These are phyloP conservation scores for Phlogophora meticulosa DNA, from an alignment of 2,888 invertebrate species.

Conservation along the genomic window DNA sequence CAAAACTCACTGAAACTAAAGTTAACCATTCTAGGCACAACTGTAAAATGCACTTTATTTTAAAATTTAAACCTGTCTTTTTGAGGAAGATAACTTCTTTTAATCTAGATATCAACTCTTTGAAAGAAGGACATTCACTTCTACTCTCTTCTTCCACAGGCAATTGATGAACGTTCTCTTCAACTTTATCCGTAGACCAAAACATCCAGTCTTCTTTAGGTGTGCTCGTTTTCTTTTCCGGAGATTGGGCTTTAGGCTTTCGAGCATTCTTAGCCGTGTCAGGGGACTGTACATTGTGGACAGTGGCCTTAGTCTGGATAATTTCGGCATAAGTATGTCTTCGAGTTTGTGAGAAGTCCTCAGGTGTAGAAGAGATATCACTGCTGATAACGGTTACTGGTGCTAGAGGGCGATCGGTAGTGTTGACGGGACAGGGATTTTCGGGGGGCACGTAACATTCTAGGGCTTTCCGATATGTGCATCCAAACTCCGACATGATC, in stretches of 20 bases:
- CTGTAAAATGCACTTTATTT: background rate
- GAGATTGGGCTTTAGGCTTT: background rate
- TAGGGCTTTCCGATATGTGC: conserved; percentile 14
- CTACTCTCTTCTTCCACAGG: background rate
- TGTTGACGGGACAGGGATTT: background rate
- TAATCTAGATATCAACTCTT: background rate
- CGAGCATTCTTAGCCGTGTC: background rate
- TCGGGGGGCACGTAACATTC: conserved; percentile 10
- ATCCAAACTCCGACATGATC: conserved; percentile 19
- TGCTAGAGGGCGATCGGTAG: background rate
- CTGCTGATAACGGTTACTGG: background rate
- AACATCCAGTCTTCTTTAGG: background rate
- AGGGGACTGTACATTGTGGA: background rate
- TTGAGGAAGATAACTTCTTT: conserved; percentile 8
- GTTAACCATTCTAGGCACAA: conserved; percentile 10
- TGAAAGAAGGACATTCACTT: background rate
- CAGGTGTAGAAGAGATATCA: background rate
- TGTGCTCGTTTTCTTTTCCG: background rate
- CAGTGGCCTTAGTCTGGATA: background rate
- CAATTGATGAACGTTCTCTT: background rate
- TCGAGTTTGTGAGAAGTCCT: too few relatives aligned
- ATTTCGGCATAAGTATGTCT: background rate
- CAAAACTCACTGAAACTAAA: background rate
- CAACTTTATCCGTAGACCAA: background rate
- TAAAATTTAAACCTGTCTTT: background rate